Evolutionary conservation across 2,797 vertebrate genomes (phyloP).

Genomic region (Megalops cyprinoides): DNA sequence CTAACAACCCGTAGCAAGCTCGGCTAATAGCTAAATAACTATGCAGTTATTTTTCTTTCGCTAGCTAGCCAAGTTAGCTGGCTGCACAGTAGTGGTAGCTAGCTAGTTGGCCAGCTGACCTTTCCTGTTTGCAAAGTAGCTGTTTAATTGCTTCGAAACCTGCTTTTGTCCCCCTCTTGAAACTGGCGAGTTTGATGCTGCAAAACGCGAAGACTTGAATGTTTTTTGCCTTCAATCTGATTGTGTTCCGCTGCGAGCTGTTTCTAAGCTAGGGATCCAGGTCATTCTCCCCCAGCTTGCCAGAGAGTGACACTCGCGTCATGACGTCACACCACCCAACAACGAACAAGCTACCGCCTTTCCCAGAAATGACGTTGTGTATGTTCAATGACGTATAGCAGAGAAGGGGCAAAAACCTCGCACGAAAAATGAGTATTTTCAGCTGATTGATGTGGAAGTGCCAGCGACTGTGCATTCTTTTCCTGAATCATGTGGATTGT

Average conservation of each 20-base stretch:
- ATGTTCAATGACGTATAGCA: background rate
- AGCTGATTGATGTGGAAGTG: too few species aligned
- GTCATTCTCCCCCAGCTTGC: slow-evolving; percentile 46
- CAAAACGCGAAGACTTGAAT: background rate
- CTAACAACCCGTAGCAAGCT: background rate
- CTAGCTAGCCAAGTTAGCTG: background rate
- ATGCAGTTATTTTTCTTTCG: slow-evolving; percentile 2
- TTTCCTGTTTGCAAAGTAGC: slow-evolving; percentile 4
- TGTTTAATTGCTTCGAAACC: background rate
- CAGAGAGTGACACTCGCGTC: slow-evolving; percentile 43
- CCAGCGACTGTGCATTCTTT: too few species aligned
- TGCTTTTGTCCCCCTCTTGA: background rate
- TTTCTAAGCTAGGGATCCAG: slow-evolving; percentile 35
- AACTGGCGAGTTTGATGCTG: background rate
- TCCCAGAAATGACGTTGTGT: slow-evolving; percentile 31
- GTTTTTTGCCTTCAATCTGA: slow-evolving; percentile 23
- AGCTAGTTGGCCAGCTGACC: background rate
- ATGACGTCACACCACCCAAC: slow-evolving; percentile 60
- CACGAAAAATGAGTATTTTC: too few species aligned
- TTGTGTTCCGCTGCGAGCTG: slow-evolving; percentile 26
- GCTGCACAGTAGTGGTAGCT: background rate
- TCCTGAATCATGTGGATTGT: too few species aligned
- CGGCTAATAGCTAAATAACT: background rate
- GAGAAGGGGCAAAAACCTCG: background rate
- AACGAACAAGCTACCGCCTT: slow-evolving; percentile 15